phyloP scores from a whole-genome alignment of 2,888 invertebrate genomes.

The Agonopterix arenella region DNA sequence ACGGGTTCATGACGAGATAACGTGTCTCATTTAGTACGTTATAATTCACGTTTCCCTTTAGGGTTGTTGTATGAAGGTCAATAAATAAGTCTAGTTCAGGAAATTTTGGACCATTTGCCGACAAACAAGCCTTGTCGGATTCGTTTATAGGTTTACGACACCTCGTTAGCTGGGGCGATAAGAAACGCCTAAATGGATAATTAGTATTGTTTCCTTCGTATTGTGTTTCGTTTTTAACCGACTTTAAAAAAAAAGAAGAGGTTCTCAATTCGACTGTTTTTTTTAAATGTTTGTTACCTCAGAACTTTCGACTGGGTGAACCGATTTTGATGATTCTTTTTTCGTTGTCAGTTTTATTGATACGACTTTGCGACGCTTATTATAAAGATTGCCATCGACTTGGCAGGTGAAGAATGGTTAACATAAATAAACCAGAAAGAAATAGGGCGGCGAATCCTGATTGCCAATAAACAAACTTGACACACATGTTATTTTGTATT shows the following conservation, averaged over 20 bases:
- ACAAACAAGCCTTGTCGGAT: conserved; percentile 50
- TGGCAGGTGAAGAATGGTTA: conserved; percentile 39
- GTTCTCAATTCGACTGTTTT: no score
- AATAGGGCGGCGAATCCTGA: conserved; percentile 36
- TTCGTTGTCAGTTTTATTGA: background rate
- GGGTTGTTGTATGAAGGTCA: conserved; percentile 22
- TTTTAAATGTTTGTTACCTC: no score
- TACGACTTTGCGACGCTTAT: conserved; percentile 10
- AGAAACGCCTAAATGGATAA: conserved; percentile 64
- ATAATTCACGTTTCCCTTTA: conserved; percentile 42
- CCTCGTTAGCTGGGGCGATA: conserved; percentile 64
- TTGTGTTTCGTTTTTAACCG: no score
- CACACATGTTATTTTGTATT: conserved; percentile 45
- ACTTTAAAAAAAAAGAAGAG: no score
- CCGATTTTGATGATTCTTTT: no score
- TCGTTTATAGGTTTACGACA: conserved; percentile 63
- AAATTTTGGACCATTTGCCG: conserved; percentile 47
- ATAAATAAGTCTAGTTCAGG: conserved; percentile 59
- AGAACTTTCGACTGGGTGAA: no score
- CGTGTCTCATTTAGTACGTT: conserved; percentile 48
- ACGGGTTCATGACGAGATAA: conserved; percentile 36
- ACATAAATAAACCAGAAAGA: conserved; percentile 37
- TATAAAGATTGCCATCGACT: conserved; percentile 4
- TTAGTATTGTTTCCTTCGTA: conserved; percentile 46
- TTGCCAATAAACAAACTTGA: conserved; percentile 63